These are phyloP conservation scores for Latrodectus hesperus DNA, from an alignment of 2,888 invertebrate genomes.

Conservation along the genomic window DNA sequence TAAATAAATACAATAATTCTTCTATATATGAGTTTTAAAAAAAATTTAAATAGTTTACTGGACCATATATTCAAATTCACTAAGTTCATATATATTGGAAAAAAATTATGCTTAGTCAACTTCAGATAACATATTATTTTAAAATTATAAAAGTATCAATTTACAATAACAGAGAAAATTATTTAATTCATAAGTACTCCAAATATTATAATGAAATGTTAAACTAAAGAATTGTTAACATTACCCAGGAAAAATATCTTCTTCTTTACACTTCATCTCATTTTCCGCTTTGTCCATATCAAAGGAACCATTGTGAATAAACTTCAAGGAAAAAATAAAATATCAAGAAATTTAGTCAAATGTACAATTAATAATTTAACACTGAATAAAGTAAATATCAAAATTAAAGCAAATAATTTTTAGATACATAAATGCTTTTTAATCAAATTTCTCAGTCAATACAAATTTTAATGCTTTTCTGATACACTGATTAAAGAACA, in stretches of 20 bases:
- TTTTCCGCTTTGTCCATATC: conserved; percentile 68
- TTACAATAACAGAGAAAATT: background rate
- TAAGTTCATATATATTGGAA: too few relatives aligned
- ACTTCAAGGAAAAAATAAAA: conserved; percentile 37
- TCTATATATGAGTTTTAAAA: too few relatives aligned
- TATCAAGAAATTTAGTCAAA: background rate
- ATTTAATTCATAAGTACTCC: background rate
- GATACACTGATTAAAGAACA: background rate
- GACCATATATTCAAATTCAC: too few relatives aligned
- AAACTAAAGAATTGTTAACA: background rate
- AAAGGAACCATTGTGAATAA: conserved; percentile 65
- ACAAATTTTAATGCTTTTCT: too few relatives aligned
- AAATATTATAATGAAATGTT: background rate
- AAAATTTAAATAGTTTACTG: too few relatives aligned
- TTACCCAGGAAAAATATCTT: conserved; percentile 61
- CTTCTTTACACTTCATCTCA: conserved; percentile 55
- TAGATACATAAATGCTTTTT: background rate
- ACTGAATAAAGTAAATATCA: background rate
- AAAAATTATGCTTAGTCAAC: too few relatives aligned
- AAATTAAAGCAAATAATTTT: background rate
- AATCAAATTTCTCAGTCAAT: too few relatives aligned
- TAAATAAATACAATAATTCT: too few relatives aligned
- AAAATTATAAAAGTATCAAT: background rate
- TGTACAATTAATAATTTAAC: background rate
- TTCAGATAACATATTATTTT: too few relatives aligned